Evolutionary conservation across 1,140 invertebrate genomes (phyloP).

Genomic region (Lysiphlebus fabarum): DNA sequence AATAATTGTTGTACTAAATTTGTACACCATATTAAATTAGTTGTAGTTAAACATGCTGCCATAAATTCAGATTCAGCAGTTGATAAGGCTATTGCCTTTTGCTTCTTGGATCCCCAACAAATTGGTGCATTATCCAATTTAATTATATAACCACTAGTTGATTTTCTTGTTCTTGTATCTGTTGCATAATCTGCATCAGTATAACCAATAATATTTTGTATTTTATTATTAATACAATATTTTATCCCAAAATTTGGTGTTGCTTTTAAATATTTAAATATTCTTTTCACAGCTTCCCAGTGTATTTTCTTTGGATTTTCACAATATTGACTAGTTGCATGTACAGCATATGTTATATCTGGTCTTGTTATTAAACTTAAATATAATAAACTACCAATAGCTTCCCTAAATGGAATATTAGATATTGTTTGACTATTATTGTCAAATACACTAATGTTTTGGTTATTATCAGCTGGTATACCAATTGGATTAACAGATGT

Average conservation of each 20-base stretch:
- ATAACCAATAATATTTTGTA: background rate
- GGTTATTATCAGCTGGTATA: slow-evolving; percentile 19
- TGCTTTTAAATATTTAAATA: slow-evolving; percentile 38
- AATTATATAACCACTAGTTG: slow-evolving; percentile 15
- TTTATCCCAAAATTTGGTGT: slow-evolving; percentile 27
- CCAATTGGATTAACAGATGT: slow-evolving; percentile 11
- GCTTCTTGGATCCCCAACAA: slow-evolving; percentile 20
- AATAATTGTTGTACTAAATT: slow-evolving; percentile 29
- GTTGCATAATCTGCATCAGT: slow-evolving; percentile 32
- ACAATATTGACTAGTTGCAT: slow-evolving; percentile 27
- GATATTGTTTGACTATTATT: slow-evolving; percentile 33
- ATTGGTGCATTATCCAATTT: slow-evolving; percentile 4
- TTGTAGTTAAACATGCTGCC: slow-evolving; percentile 38
- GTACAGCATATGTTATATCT: slow-evolving; percentile 41
- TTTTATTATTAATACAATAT: background rate
- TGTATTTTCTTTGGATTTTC: slow-evolving; percentile 28
- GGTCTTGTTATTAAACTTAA: slow-evolving; percentile 33
- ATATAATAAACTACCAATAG: slow-evolving; percentile 40
- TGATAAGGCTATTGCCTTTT: slow-evolving; percentile 17
- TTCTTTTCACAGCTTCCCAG: slow-evolving; percentile 34
- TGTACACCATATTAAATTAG: slow-evolving; percentile 40
- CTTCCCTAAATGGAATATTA: slow-evolving; percentile 37
- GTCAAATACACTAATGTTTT: slow-evolving; percentile 23
- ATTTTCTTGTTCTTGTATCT: slow-evolving; percentile 18
- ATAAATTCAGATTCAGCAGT: slow-evolving; percentile 54